Evolutionary conservation across 2,888 invertebrate species (phyloP).

Genomic region (Smittia sp.): DNA sequence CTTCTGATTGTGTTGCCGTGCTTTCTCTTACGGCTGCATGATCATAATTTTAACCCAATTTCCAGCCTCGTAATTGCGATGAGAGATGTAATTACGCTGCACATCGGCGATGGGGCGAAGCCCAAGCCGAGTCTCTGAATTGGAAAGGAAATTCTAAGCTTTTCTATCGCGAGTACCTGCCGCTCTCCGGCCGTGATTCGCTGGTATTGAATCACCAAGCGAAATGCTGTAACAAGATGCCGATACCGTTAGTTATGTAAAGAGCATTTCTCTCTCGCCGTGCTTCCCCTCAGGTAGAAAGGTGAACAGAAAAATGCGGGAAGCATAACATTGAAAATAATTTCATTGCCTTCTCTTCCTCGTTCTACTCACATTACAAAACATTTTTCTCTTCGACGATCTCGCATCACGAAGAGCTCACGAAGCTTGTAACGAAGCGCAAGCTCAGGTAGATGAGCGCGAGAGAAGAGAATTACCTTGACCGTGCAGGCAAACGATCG

Average conservation of each 20-base stretch:
- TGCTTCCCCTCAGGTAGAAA: not conserved
- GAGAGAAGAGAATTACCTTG: conserved; percentile 38
- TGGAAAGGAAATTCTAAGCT: not conserved
- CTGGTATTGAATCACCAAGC: conserved; percentile 35
- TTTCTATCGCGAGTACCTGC: conserved; percentile 17
- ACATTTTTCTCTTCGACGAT: not conserved
- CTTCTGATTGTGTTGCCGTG: not conserved
- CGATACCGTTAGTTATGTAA: conserved; percentile 39
- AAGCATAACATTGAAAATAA: conserved; percentile 39
- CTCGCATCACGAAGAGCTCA: not conserved
- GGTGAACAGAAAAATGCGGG: conserved; percentile 35
- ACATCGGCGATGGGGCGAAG: not conserved
- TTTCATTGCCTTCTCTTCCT: conserved; percentile 38
- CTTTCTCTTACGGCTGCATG: conserved; percentile 19
- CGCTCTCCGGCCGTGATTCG: conserved; percentile 4
- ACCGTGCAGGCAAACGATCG: conserved; percentile 14
- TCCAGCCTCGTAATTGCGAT: not conserved
- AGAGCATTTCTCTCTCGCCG: conserved; percentile 1
- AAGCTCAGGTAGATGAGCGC: not conserved
- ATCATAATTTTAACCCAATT: conserved; percentile 34
- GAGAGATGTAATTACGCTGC: not conserved
- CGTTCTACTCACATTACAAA: not conserved
- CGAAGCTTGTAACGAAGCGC: not conserved
- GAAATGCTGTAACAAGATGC: conserved; percentile 40
- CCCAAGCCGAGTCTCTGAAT: not conserved